Base-by-base conservation (phyloP, 2,888 invertebrate genomes). In the Oscheius sp. region DNA sequence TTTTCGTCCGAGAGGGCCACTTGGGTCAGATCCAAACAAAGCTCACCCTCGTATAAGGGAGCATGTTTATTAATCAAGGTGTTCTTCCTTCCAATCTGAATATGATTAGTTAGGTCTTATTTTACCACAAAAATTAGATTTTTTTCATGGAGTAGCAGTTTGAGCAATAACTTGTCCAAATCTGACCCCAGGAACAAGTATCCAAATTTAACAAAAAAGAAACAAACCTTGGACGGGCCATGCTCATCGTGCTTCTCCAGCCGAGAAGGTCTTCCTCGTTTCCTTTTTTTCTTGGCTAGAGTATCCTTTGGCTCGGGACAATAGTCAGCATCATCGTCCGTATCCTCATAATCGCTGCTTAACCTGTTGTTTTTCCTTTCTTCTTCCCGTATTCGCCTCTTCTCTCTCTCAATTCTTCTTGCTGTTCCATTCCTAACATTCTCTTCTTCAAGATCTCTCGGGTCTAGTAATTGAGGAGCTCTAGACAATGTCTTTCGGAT, bases 281-380 rank as follows among this genome's bases (percentile, higher is more conserved):
- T 55, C 34, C 55, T 55, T 34, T 55, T 55, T 23, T 55, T 55
- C 37, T 55, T 55, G 1, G 20, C 17, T 5, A 23, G 12, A 34
- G n/a, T 25, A 10, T 29, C 55, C 46, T 66, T 66, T 8, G 42
- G 55, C 23, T 48, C 34, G 23, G 39, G 53, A 29, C 57, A 39
- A 27, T 45, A 31, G 3, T 55, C 66, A 8, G 39, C 15, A 12
- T 66, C 58, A 15, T 39, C 53, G 27, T 66, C 66, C 31, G 66
- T 66, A 17, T 66, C 66, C 31, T 66, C 66, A n/a, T 66, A 66
- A 33, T 66, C 66, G 17, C 55, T 55, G 34, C 66, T 66, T n/a
- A 55, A 55, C 12, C 37, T 33, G 20, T 17, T 61, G 15, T 61
- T 25, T 45, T 61, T 61, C 6, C 12, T 20, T 20, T 31, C 66